Base-by-base conservation (phyloP, 2,888 invertebrate species). In the Bursaphelenchus okinawaensis region DNA sequence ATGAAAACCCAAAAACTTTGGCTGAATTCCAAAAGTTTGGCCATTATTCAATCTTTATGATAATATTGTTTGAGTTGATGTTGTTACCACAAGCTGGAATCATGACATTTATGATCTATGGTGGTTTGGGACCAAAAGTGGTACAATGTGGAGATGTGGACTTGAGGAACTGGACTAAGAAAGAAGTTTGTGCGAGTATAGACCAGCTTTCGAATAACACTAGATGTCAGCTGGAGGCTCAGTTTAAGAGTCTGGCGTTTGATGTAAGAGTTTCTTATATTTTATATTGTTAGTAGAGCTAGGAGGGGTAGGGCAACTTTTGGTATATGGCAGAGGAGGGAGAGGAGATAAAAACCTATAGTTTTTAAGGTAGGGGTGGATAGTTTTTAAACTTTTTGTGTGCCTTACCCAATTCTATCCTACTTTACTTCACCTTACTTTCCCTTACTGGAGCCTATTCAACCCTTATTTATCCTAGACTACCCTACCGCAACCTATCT, bases 231-330 rank as follows among this genome's bases (percentile, higher is more conserved):
- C 22, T 67, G 22, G 67, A 52, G 19, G 28, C 69, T 20, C 60
- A 67, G 20, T 67, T 67, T 23, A 62, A 57, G n/a, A 69, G 63
- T n/a, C 7, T 67, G 9, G 62, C 61, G 8, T 70, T 20, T 27
- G 69, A 70, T 55, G 67, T 67, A 22, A 27, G 23, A 9, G 7
- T 8, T 12, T 63, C n/a, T 24, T n/a, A n/a, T n/a, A n/a, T n/a
- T n/a, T n/a, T n/a, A n/a, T n/a, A n/a, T n/a, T n/a, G n/a, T n/a
- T n/a, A n/a, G n/a, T n/a, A n/a, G n/a, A n/a, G n/a, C n/a, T n/a
- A n/a, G n/a, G n/a, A n/a, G n/a, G n/a, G n/a, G n/a, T n/a, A n/a
- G n/a, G n/a, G n/a, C n/a, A n/a, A n/a, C n/a, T n/a, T n/a, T n/a
- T n/a, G n/a, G n/a, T n/a, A n/a, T n/a, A n/a, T n/a, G n/a, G n/a